A percentile compares a stretch with the other conserved stretches of the same genome.
phyloP scores from a whole-genome alignment of 2,797 vertebrate species.

The Triplophysa yarkandensis region DNA sequence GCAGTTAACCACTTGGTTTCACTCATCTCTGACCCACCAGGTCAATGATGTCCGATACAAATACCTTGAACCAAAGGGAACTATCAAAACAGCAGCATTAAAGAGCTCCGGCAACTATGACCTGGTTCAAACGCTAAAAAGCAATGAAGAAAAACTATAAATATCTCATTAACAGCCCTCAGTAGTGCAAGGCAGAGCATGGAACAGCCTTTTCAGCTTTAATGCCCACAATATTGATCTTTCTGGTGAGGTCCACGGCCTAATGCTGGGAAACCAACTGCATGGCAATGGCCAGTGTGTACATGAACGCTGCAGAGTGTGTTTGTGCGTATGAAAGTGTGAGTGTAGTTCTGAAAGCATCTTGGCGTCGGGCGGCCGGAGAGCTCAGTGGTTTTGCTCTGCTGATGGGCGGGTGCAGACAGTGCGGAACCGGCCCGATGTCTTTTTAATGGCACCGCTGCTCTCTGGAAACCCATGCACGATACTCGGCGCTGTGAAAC shows the following conservation, averaged over 20 bases:
- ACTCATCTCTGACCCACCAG: background rate
- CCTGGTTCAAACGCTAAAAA: slow-evolving; percentile 12
- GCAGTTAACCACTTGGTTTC: background rate
- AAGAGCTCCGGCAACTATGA: background rate
- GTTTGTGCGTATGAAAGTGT: slow-evolving; percentile 30
- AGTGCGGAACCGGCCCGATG: slow-evolving; percentile 72
- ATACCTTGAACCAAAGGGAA: background rate
- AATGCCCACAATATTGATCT: slow-evolving; percentile 49
- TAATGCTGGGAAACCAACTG: slow-evolving; percentile 37
- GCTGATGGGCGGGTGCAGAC: slow-evolving; percentile 68
- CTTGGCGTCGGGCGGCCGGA: slow-evolving; percentile 66
- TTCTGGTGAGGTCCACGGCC: slow-evolving; percentile 39
- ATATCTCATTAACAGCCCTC: slow-evolving; percentile 36
- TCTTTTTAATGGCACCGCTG: slow-evolving; percentile 72
- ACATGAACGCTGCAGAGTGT: slow-evolving; percentile 19
- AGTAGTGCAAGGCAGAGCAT: slow-evolving; percentile 13
- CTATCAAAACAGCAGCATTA: slow-evolving; percentile 15
- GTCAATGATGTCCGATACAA: background rate
- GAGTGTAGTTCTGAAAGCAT: slow-evolving; percentile 52
- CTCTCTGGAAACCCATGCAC: slow-evolving; percentile 68
- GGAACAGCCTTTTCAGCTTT: slow-evolving; percentile 23
- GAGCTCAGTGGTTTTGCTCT: slow-evolving; percentile 69
- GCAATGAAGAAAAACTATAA: slow-evolving; percentile 3
- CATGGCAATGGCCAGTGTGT: slow-evolving; percentile 41
- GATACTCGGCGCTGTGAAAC: slow-evolving; percentile 62